phyloP scores from a whole-genome alignment of 2,113 vertebrate species.

The Cathartes aura region DNA sequence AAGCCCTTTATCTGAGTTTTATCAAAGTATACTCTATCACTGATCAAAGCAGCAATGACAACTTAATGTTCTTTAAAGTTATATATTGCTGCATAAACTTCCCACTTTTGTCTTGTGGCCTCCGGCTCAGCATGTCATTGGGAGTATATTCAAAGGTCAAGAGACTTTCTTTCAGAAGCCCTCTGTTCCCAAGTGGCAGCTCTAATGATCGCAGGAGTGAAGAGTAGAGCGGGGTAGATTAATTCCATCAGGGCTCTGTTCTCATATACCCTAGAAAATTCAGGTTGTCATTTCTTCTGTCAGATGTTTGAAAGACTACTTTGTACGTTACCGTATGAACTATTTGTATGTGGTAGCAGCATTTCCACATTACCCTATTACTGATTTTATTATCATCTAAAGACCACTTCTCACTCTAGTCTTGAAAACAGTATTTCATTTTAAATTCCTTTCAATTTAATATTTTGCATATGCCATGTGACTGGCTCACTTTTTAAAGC shows the following conservation, averaged over 20 bases:
- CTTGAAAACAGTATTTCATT: neutral
- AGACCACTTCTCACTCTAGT: neutral
- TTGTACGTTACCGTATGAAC: neutral
- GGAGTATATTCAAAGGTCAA: constrained; percentile 50
- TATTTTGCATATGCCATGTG: neutral
- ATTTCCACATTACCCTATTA: neutral
- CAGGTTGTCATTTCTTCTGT: neutral
- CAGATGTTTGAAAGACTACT: neutral
- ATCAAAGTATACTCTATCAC: constrained; percentile 51
- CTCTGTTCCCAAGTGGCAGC: neutral
- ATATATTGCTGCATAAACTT: constrained; percentile 47
- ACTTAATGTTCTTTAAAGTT: constrained; percentile 62
- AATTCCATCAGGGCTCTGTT: neutral
- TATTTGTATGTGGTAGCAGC: neutral
- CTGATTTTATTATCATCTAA: neutral
- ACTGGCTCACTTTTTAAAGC: neutral
- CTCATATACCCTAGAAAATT: neutral
- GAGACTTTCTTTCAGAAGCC: neutral
- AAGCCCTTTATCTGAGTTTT: constrained; percentile 58
- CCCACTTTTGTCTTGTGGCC: constrained; percentile 49
- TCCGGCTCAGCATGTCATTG: constrained; percentile 34
- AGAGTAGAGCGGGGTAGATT: neutral
- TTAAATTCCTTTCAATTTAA: neutral
- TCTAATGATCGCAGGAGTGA: neutral
- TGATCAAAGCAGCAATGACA: constrained; percentile 71